phyloP scores from a whole-genome alignment of 1,140 invertebrate genomes.

The Heliconius himera region DNA sequence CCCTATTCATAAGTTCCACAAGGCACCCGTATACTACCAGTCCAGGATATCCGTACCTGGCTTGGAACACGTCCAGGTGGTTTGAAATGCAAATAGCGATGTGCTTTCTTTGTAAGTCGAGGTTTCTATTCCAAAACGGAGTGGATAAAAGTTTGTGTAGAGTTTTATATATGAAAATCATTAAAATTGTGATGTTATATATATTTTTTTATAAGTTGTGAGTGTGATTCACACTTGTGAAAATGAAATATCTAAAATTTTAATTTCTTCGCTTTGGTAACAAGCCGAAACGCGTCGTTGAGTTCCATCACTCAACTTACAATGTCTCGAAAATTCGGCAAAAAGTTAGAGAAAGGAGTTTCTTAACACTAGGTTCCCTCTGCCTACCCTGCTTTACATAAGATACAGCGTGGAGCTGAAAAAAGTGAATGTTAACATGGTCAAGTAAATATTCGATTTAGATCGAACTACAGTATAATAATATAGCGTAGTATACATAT shows the following conservation, averaged over 20 bases:
- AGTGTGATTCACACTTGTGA: neutral
- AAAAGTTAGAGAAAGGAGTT: neutral
- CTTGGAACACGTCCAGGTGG: slow-evolving; percentile 2
- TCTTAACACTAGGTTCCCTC: neutral
- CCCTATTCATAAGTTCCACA: slow-evolving; percentile 7
- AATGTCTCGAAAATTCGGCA: neutral
- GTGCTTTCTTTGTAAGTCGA: neutral
- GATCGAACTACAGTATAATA: too few species aligned
- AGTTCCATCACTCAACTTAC: neutral
- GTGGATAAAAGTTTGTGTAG: neutral
- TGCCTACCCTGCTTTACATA: neutral
- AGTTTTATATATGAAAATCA: neutral
- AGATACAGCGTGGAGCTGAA: neutral
- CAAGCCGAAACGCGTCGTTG: too few species aligned
- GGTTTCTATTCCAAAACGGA: neutral
- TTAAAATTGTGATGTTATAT: neutral
- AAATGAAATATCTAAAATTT: too few species aligned
- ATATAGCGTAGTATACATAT: too few species aligned
- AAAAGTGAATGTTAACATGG: too few species aligned
- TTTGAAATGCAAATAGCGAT: slow-evolving; percentile 9
- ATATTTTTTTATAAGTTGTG: neutral
- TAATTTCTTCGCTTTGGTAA: too few species aligned
- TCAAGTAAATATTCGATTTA: too few species aligned
- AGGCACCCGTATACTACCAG: neutral
- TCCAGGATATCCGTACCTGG: slow-evolving; percentile 15